Conservation (phyloP, 2,113 vertebrate species). For the Beaufortia kweichowensis region DNA sequence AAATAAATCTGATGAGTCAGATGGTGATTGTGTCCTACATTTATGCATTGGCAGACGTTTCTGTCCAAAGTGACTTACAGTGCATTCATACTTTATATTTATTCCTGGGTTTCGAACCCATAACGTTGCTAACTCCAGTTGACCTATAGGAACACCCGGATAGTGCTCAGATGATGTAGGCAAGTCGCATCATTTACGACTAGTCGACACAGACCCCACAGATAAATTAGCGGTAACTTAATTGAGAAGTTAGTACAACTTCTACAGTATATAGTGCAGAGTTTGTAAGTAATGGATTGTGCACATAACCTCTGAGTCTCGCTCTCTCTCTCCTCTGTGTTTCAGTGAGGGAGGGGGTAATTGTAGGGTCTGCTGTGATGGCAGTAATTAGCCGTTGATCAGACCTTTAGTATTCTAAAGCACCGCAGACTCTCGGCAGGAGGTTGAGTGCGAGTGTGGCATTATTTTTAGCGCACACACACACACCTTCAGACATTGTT, state of each 20-base stretch:
- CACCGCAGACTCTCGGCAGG: conserved; percentile 34
- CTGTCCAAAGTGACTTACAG: no score
- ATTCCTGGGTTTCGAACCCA: no score
- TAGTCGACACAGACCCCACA: no score
- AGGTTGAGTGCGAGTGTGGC: conserved; percentile 19
- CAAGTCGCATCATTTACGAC: no score
- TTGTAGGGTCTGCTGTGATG: conserved; percentile 49
- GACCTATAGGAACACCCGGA: no score
- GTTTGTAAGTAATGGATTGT: background rate
- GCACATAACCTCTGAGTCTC: background rate
- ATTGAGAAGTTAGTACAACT: background rate
- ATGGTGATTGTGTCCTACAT: no score
- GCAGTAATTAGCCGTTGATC: conserved; percentile 50
- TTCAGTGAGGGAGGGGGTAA: conserved; percentile 31
- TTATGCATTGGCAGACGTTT: no score
- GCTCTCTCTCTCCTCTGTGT: conserved; percentile 26
- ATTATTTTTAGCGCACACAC: conserved; percentile 45
- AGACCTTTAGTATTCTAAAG: conserved; percentile 46
- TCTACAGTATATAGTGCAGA: background rate
- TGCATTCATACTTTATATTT: no score
- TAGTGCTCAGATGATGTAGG: no score
- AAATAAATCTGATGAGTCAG: no score
- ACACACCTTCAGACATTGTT: conserved; percentile 35
- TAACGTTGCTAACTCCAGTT: no score
- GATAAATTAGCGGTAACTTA: no score